phyloP scores from a whole-genome alignment of 2,113 vertebrate genomes.

The Struthidea cinerea region DNA sequence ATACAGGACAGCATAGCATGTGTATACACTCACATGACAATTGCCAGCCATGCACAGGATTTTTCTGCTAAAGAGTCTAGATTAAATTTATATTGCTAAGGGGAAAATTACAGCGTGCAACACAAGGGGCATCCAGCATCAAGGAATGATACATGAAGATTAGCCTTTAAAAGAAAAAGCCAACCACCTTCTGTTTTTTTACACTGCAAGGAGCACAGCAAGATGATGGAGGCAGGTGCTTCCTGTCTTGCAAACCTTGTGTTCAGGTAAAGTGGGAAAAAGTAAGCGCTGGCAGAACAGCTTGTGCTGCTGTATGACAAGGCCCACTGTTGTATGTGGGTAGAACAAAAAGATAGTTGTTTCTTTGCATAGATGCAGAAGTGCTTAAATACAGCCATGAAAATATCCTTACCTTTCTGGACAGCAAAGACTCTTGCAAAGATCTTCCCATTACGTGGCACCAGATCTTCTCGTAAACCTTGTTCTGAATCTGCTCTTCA shows the following conservation, averaged over 20 bases:
- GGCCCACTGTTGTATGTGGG: neutral
- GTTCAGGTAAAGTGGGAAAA: neutral
- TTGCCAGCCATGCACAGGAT: neutral
- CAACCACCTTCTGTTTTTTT: neutral
- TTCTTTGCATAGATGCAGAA: neutral
- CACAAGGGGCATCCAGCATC: neutral
- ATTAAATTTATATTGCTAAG: neutral
- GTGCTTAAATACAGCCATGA: neutral
- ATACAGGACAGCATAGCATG: neutral
- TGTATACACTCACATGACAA: neutral
- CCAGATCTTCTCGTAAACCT: neutral
- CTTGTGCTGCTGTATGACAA: neutral
- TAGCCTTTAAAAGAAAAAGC: neutral
- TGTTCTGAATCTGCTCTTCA: neutral
- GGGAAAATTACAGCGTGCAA: neutral
- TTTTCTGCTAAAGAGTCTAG: neutral
- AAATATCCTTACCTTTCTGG: neutral
- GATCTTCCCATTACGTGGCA: neutral
- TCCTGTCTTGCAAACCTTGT: neutral
- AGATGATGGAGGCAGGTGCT: neutral
- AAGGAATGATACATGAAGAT: neutral
- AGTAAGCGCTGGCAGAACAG: neutral
- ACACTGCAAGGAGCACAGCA: neutral
- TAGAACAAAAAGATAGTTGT: neutral
- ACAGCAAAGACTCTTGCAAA: neutral